Percentiles rank a stretch among this genome's conserved stretches.
Evolutionary conservation across 2,888 invertebrate genomes (phyloP).

Genomic region (Euclidia mi): DNA sequence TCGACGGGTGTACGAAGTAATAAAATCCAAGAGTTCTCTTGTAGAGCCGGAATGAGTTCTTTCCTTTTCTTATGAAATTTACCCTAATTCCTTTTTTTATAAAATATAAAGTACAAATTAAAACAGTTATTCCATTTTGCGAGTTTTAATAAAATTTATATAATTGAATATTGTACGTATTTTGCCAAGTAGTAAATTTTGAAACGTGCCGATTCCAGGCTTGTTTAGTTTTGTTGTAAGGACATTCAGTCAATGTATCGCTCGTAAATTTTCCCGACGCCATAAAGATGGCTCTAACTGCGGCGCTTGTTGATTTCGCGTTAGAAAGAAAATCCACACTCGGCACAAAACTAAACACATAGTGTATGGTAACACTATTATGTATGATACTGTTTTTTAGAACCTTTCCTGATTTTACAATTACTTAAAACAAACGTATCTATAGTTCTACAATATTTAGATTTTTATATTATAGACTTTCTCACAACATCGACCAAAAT

Average conservation of each 20-base stretch:
- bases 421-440: too few relatives aligned
- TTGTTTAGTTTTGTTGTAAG: conserved; percentile 2
- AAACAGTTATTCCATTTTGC: conserved; percentile 35
- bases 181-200: conserved; percentile 33
- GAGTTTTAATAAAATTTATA: conserved; percentile 52
- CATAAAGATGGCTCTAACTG: conserved; percentile 5
- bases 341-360: too few relatives aligned
- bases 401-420: too few relatives aligned
- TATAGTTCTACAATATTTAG: too few relatives aligned
- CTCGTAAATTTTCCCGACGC: conserved; percentile 13
- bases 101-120: conserved; percentile 51
- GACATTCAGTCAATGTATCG: conserved; percentile 9
- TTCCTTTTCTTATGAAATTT: conserved; percentile 62
- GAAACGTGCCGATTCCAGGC: conserved; percentile 26
- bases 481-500: too few relatives aligned
- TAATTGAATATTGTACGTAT: conserved; percentile 31
- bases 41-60: conserved; percentile 52
- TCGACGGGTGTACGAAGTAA: conserved; percentile 57
- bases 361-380: too few relatives aligned
- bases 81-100: conserved; percentile 58
- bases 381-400: too few relatives aligned
- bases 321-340: conserved; percentile 10
- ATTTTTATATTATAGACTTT: too few relatives aligned
- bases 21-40: conserved; percentile 60
- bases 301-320: conserved; percentile 5